Percentiles rank a stretch among this genome's conserved stretches.
phyloP scores from a whole-genome alignment of 1,140 invertebrate species.

The Bombus ignitus region DNA sequence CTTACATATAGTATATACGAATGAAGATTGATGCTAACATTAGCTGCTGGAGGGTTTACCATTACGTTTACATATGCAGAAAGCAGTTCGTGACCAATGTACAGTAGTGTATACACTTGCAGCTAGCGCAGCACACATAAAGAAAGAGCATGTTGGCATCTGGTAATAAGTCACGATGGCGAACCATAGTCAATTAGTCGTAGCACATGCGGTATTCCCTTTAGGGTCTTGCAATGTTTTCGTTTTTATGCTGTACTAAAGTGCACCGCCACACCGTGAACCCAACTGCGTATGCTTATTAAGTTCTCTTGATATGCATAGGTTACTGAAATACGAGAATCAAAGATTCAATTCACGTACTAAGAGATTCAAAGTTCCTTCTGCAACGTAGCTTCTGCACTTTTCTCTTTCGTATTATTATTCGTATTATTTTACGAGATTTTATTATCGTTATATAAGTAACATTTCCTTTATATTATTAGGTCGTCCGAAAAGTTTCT shows the following conservation, averaged over 20 bases:
- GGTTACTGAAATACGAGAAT: neutral
- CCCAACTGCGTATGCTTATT: neutral
- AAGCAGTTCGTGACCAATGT: slow-evolving; percentile 23
- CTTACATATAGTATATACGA: neutral
- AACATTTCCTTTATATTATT: too few species aligned
- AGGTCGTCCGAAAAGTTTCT: too few species aligned
- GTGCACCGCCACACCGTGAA: neutral
- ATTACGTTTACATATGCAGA: slow-evolving; percentile 41
- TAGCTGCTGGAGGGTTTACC: neutral
- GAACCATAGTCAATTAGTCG: slow-evolving; percentile 65
- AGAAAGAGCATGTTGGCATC: slow-evolving; percentile 6
- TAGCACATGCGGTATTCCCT: slow-evolving; percentile 39
- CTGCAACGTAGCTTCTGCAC: neutral
- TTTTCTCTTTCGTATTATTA: neutral
- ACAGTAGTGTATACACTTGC: neutral
- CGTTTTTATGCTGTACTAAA: neutral
- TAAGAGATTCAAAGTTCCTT: neutral
- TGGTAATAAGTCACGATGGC: slow-evolving; percentile 63
- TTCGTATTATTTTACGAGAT: neutral
- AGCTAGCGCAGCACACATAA: neutral
- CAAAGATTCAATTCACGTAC: neutral
- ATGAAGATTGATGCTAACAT: neutral
- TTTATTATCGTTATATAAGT: too few species aligned
- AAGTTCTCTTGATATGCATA: neutral
- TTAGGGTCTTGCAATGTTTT: neutral